Evolutionary conservation across 64 coral and sea anemone genomes (phyloP), one percentile per base, ranked within the genome.

Genomic region (Actinia tenebrosa): DNA sequence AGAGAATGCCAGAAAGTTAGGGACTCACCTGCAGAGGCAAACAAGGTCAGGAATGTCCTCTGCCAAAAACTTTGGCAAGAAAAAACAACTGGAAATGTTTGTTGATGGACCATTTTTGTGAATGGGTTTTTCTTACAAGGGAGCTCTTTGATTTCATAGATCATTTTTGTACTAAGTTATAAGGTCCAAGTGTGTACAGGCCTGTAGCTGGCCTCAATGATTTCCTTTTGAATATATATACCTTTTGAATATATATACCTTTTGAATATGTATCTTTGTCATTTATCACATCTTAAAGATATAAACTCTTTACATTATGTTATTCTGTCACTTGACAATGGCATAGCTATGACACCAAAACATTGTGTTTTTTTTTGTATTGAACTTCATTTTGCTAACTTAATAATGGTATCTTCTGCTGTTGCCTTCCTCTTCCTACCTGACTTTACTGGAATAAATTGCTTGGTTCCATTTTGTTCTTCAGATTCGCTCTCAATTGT

Each of bases 1-100:
- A 90, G 80, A 9, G n/a, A 79, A 22, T 89, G 87, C 45, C 54
- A 60, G 60, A 64, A 63, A 47, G 56, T 58, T 44, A 60, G 80
- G 59, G 87, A 45, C 37, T 56, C 23, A 45, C 45, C 77, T 82
- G 55, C n/a, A 53, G 80, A 83, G 72, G 77, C 87, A 83, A 80
- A 60, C 52, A 89, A 82, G 80, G 59, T 89, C 56, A 60, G 80
- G 64, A 78, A 89, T 82, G 77, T 54, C 60, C 82, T 90, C 45
- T 84, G 81, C 80, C 75, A 90, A 84, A 90, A 90, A 78, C 71
- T 58, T 75, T 86, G 89, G 89, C 63, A 84, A 22, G 89, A 90
- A 71, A 90, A 90, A 71, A 23, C 68, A 63, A 85, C 81, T 42
- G 53, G 50, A 83, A 84, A 90, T 77, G 82, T 90, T 84, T 90